A percentile compares a stretch with the other conserved stretches of the same genome.
Conservation (phyloP, 2,888 invertebrate species). For the Malthinus seriepunctatus region DNA sequence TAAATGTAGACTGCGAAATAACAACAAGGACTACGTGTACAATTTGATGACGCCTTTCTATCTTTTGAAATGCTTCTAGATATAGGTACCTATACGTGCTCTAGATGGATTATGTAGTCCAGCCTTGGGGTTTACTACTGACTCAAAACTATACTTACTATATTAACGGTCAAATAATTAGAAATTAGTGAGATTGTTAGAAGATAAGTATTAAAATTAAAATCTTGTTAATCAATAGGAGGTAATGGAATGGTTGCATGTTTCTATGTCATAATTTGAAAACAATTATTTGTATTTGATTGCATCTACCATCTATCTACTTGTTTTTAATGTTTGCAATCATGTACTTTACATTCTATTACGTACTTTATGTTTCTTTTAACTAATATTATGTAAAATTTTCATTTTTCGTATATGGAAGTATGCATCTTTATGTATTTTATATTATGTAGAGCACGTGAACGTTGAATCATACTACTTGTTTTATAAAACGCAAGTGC, state of each 20-base stretch:
- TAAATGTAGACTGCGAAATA: slow-evolving; percentile 26
- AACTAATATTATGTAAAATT: too few species aligned
- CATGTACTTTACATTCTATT: too few species aligned
- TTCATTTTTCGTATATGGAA: too few species aligned
- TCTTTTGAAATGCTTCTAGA: slow-evolving; percentile 21
- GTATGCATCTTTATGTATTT: too few species aligned
- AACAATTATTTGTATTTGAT: slow-evolving; percentile 1
- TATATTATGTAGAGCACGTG: too few species aligned
- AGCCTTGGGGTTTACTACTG: slow-evolving; percentile 14
- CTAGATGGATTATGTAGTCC: slow-evolving; percentile 15
- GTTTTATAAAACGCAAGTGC: too few species aligned
- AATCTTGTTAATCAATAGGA: slow-evolving; percentile 17
- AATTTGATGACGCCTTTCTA: slow-evolving; percentile 20
- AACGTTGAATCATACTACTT: too few species aligned
- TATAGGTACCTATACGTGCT: slow-evolving; percentile 20
- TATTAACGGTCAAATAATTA: slow-evolving; percentile 33
- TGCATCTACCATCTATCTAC: background rate
- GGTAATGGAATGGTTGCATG: slow-evolving; percentile 16
- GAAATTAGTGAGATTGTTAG: slow-evolving; percentile 30
- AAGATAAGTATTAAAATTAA: slow-evolving; percentile 25
- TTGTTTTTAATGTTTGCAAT: too few species aligned
- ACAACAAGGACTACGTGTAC: slow-evolving; percentile 5
- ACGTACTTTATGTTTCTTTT: too few species aligned
- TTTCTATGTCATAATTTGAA: slow-evolving; percentile 19
- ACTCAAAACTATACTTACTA: slow-evolving; percentile 28